Conservation (phyloP, 2,113 vertebrate species). For the Bos taurus region DNA sequence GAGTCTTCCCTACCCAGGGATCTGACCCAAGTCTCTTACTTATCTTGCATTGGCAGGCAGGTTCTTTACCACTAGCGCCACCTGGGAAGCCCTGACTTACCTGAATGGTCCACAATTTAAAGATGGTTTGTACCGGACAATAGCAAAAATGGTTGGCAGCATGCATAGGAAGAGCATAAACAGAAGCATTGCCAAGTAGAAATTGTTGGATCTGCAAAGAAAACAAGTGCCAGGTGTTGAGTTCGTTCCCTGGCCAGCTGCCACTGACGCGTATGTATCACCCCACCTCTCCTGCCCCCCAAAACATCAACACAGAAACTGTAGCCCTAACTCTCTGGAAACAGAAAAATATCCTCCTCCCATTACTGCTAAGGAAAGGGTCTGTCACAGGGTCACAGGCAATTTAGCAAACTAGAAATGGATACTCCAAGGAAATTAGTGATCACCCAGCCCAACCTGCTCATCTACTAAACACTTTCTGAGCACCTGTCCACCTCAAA, state of each 20-base stretch:
- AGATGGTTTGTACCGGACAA: constrained; percentile 93
- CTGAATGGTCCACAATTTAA: constrained; percentile 95
- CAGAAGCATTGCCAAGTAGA: constrained; percentile 96
- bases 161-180: constrained; percentile 99
- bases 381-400: accelerated
- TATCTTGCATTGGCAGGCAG: background rate
- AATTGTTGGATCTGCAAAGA: constrained; percentile 94
- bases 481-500: background rate
- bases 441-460: background rate
- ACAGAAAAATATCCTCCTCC: background rate
- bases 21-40: background rate
- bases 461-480: background rate
- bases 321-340: background rate
- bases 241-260: too few species aligned
- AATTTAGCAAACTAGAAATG: background rate
- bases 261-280: accelerated
- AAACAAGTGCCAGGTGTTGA: accelerated
- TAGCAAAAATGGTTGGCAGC: constrained; percentile 96
- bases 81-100: constrained; percentile 74
- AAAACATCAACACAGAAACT: accelerated
- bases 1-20: background rate
- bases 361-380: too few species aligned
- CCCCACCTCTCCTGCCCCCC: background rate
- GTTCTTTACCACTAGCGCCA: background rate
- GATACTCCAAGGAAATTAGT: background rate